Base-by-base conservation (phyloP, 2,113 vertebrate genomes). In the Alouatta palliata region DNA sequence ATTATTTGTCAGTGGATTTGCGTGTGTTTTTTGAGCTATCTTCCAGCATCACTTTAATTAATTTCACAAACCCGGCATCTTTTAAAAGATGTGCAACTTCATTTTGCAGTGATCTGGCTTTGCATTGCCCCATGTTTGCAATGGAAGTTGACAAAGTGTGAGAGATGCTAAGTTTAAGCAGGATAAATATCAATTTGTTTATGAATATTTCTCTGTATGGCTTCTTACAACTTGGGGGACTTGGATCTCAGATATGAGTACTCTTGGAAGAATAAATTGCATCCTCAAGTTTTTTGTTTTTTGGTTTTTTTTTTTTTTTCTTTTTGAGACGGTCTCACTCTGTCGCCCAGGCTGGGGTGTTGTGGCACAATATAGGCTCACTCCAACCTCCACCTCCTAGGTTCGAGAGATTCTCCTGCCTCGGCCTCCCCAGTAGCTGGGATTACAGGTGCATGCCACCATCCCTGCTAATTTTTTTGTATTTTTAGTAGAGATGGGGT, bases 61-160 rank as follows among this genome's bases (percentile, higher is more conserved):
- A 83, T 68, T 95, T 90, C 64, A 40, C 47, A 71, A 89, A 88
- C 61, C 91, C 92, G 25, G 43, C 71, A 8, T 95, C 95, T 92
- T 80, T 52, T 64, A 76, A 64, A 77, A 93, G 91, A 81, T 61
- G 40, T 45, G 71, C 81, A 1, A 0, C 77, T 87, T 94, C 64
- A 37, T 73, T n/a, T 81, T 40, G 47, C 66, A 27, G 0, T 43
- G 76, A 12, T 94, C 87, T 75, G 56, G 27, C 83, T 85, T 37
- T 45, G 70, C 19, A 23, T 47, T 20, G 1, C 35, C 40, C 56
- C 0, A 0, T 58, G 92, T 93, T 87, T 93, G 54, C 81, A 2
- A 2, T n/a, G 40, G 92, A 94, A 52, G 35, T 3, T 37, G 75
- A 76, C 76, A 64, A 2, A 76, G 92, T 71, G 47, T 4, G 17